phyloP scores from a whole-genome alignment of 30 jellyfish, hydroid and myxozoan genomes.

The Hydractinia echinata region DNA sequence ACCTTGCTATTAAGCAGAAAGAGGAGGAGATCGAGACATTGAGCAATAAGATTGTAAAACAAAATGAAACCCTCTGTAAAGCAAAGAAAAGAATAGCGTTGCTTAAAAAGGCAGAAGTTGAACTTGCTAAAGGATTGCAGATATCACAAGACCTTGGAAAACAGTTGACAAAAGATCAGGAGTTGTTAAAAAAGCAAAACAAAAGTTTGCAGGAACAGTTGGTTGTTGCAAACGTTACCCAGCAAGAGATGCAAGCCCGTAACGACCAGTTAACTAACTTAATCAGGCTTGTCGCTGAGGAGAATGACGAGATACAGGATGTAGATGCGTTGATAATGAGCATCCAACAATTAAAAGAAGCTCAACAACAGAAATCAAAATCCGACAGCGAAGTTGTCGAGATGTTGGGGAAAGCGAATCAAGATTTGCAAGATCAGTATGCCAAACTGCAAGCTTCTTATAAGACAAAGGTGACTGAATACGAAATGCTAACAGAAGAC shows the following conservation, averaged over 20 bases:
- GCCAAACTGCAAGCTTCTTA: conserved; percentile 15
- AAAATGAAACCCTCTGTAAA: conserved; percentile 9
- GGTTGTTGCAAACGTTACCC: conserved; percentile 2
- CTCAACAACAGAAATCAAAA: not conserved
- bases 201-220: not conserved
- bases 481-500: conserved; percentile 26
- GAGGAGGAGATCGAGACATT: conserved; percentile 25
- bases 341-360: not conserved
- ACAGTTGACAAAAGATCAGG: conserved; percentile 27
- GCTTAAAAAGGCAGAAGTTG: conserved; percentile 68
- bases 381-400: not conserved
- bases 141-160: conserved; percentile 23
- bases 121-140: conserved; percentile 57
- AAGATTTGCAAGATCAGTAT: conserved; percentile 30
- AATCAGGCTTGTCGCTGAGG: conserved; percentile 56
- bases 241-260: conserved; percentile 17
- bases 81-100: conserved; percentile 53
- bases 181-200: not conserved
- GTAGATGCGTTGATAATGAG: conserved; percentile 12
- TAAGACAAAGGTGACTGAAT: conserved; percentile 19
- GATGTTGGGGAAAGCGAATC: conserved; percentile 19
- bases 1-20: not conserved
- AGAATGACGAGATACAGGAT: conserved; percentile 28
- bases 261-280: conserved; percentile 44
- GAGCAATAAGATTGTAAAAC: not conserved